Evolutionary conservation across 2,797 vertebrate species (phyloP), one percentile per base, ranked within the genome.

Genomic region (Triplophysa yarkandensis): DNA sequence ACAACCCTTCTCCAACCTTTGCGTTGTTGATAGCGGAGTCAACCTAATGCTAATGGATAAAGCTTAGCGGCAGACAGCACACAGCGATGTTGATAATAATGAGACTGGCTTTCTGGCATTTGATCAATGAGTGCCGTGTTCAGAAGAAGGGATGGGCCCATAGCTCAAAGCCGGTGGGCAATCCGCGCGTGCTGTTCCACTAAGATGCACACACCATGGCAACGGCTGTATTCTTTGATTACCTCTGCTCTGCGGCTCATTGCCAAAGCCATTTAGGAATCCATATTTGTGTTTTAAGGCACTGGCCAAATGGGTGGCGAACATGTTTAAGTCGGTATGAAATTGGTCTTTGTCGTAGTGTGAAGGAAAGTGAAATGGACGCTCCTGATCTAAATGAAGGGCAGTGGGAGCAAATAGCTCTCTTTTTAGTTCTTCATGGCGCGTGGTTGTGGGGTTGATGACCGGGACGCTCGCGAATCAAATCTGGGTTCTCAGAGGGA

Each of bases 81-180:
- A 83, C 74, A 83, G 86, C 83, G 75, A 74, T 85, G 86, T 84
- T 76, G 77, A 83, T 84, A 85, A 88, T 92, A 91, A 90, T 91
- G 92, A 91, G 90, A 85, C 86, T 85, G 88, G 88, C 88, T 91
- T 85, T 87, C 83, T 84, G 85, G 87, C 81, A 78, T 86, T 87
- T 91, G 89, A 92, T 92, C 91, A 92, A 91, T 93, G 90, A 87
- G 86, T 80, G 82, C 88, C 86, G 89, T 92, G 91, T 91, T 91
- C 85, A 76, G 76, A 23, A 81, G 84, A 80, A 84, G 85, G 86
- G 89, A 86, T 80, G 83, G 86, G 86, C 81, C 78, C 80, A 79
- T 68, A 81, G 88, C 86, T 86, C 81, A 36, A 25, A 80, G 89
- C 87, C 87, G 86, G 88, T 89, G 91, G 86, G 71, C 57, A 71